A percentile compares a stretch with the other conserved stretches of the same genome.
Conservation (phyloP, 2,888 invertebrate genomes). For the Seladonia tumulorum region DNA sequence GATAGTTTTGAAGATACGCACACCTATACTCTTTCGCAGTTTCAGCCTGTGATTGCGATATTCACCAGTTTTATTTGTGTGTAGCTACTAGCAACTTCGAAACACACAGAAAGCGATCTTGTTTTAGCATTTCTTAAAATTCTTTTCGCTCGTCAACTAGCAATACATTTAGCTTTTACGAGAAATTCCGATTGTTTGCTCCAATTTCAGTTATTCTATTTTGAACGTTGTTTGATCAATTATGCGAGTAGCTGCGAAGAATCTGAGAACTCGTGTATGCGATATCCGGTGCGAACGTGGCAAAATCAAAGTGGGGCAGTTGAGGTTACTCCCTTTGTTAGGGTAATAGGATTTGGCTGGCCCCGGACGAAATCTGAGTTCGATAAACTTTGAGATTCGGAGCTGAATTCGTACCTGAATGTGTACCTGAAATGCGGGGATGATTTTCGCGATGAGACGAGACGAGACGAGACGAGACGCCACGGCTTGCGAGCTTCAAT, state of each 20-base stretch:
- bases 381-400: constrained; percentile 31
- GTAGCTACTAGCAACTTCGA: no score
- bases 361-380: not conserved
- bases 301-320: not conserved
- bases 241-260: not conserved
- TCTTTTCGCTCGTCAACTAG: no score
- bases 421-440: constrained; percentile 2
- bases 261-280: not conserved
- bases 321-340: not conserved
- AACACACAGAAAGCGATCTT: no score
- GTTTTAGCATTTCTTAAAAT: no score
- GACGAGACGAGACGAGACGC: constrained; percentile 10
- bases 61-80: no score
- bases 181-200: no score
- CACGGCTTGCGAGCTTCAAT: constrained; percentile 53
- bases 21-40: not conserved
- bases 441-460: constrained; percentile 31
- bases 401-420: not conserved
- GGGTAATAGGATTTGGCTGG: not conserved
- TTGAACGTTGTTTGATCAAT: not conserved
- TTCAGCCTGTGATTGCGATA: not conserved
- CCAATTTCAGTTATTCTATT: not conserved
- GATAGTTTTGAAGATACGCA: not conserved
- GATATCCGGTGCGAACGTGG: not conserved
- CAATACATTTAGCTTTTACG: no score